A percentile compares a stretch with the other conserved stretches of the same genome.
These are phyloP conservation scores for Xestia sexstrigata DNA, from an alignment of 2,888 invertebrate species.

Conservation along the genomic window DNA sequence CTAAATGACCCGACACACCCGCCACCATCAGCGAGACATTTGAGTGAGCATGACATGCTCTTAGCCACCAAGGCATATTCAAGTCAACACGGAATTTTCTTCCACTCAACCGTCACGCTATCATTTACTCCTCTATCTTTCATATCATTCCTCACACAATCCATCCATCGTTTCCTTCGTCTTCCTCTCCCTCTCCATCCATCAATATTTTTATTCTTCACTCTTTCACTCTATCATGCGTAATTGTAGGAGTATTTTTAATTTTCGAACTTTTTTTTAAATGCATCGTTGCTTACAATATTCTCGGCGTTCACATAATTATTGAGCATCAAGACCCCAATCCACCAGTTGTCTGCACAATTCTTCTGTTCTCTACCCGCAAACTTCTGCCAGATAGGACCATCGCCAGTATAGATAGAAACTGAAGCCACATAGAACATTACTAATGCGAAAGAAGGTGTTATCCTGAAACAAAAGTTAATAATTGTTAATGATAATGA, in stretches of 20 bases:
- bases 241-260: background rate
- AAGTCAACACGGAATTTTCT: background rate
- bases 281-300: constrained; percentile 40
- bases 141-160: background rate
- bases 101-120: background rate
- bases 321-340: constrained; percentile 51
- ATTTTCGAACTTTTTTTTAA: background rate
- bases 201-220: background rate
- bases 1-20: too few relatives aligned
- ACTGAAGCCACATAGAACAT: constrained; percentile 47
- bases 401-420: constrained; percentile 44
- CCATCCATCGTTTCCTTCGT: background rate
- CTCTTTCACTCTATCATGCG: background rate
- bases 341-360: constrained; percentile 42
- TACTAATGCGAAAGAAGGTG: constrained; percentile 31
- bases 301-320: constrained; percentile 49
- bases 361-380: constrained; percentile 33
- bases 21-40: too few relatives aligned
- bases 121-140: too few relatives aligned
- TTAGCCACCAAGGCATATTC: too few relatives aligned
- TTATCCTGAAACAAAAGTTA: constrained; percentile 23
- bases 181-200: background rate
- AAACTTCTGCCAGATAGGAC: constrained; percentile 44
- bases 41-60: too few relatives aligned
- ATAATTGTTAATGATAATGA: too few relatives aligned